Evolutionary conservation across 23 tunicate species (phyloP), one percentile per base, ranked within the genome.

Genomic region (Pegea sp.): DNA sequence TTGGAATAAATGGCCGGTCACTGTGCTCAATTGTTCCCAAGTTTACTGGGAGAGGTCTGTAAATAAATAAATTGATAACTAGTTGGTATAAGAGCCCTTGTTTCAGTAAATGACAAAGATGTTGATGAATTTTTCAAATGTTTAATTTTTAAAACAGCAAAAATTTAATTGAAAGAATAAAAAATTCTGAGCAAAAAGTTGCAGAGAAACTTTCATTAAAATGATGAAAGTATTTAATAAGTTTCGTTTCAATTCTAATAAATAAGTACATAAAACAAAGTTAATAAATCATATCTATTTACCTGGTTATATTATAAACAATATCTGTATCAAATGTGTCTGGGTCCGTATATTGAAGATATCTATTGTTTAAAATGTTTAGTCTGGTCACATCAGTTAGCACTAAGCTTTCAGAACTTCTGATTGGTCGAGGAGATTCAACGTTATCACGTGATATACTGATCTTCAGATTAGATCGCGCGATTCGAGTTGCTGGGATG

Each of bases 311-410:
- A 34, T 84, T 84, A 68, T 73, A 84, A 16, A 84, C 42, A 19
- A 84, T 52, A 48, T 84, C 74, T 16, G 76, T 33, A 49, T 84
- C 95, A 22, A 84, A 66, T 1, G 95, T 84, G 70, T 84, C 95
- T 58, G 67, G 64, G 38, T 84, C 95, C 8, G 76, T 68, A 49
- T 59, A 84, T 32, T 66, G 76, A 25, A 84, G 52, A 33, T 59
- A 73, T 26, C 95, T 84, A 46, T 61, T 84, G 58, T 84, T 76
- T 1, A 84, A 34, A 19, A 84, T 68, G 13, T 72, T 63, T 26
- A 59, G 34, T 25, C 50, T 31, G 4, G 68, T 69, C 28, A 68
- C 84, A 57, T 60, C 65, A 2, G 95, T 77, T 24, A 69, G 28
- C 70, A 84, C 65, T 11, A 38, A 38, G 29, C 65, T 53, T 1